Conservation (phyloP, 2,888 invertebrate species). For the Sphaerophoria taeniata region DNA sequence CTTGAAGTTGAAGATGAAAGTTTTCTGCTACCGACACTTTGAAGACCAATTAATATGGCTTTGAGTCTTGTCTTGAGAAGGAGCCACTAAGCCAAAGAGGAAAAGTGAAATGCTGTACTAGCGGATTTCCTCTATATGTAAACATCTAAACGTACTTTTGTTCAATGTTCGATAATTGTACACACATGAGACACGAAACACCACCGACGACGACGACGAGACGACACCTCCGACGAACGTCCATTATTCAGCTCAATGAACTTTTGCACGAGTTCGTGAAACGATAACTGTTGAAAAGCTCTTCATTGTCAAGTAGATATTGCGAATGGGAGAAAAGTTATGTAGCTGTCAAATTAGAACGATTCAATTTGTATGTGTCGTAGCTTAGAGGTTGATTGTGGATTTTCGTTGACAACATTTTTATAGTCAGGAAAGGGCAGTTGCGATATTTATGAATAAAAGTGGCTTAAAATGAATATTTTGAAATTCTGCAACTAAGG, state of each 20-base stretch:
- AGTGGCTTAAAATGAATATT: too few species aligned
- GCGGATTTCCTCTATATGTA: conserved; percentile 2
- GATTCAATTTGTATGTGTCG: conserved; percentile 7
- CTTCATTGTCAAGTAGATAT: conserved; percentile 59
- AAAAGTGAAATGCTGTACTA: conserved; percentile 46
- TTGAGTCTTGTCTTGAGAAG: not conserved
- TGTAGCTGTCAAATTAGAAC: conserved; percentile 47
- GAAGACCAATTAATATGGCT: conserved; percentile 66
- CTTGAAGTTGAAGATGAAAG: conserved; percentile 26
- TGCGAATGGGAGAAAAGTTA: conserved; percentile 39
- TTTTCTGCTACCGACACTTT: conserved; percentile 58
- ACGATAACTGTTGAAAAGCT: conserved; percentile 55
- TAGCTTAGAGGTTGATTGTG: not conserved
- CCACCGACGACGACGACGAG: too few species aligned
- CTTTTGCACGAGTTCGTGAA: conserved; percentile 53
- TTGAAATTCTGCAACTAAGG: too few species aligned
- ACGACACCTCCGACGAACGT: too few species aligned
- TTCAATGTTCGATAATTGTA: not conserved
- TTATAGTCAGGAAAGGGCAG: not conserved
- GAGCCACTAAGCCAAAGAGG: not conserved
- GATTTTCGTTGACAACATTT: conserved; percentile 15
- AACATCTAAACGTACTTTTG: too few species aligned
- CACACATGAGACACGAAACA: not conserved
- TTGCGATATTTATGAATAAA: not conserved
- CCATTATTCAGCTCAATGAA: conserved; percentile 61